These are phyloP conservation scores for Sternotherus odoratus DNA, from an alignment of 2,797 vertebrate genomes.

Conservation along the genomic window DNA sequence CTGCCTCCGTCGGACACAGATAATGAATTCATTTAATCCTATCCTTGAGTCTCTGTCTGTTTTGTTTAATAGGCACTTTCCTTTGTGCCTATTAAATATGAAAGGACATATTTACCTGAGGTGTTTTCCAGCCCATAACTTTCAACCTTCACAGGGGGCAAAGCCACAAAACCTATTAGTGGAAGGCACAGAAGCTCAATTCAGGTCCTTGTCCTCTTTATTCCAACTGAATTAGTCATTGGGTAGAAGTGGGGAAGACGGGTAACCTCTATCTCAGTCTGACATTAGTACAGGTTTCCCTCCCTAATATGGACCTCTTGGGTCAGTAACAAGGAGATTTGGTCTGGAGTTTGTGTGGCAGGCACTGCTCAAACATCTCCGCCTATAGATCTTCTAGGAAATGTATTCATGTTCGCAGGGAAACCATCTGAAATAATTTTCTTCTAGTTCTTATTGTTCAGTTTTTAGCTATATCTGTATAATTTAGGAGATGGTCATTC, in stretches of 20 bases:
- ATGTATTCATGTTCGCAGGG: neutral
- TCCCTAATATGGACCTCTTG: neutral
- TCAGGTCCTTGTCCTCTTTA: fast-evolving
- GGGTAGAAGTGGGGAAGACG: neutral
- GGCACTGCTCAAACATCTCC: neutral
- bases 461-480: neutral
- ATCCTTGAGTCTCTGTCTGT: constrained; percentile 30
- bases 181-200: neutral
- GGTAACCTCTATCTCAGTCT: neutral
- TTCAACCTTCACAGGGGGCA: constrained; percentile 9
- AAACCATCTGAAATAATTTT: neutral
- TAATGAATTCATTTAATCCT: constrained; percentile 32
- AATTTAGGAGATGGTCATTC: neutral
- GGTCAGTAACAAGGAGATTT: neutral
- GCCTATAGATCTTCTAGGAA: neutral
- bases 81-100: constrained; percentile 32
- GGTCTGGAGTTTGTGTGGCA: fast-evolving
- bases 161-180: neutral
- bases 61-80: neutral
- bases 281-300: fast-evolving
- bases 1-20: constrained; percentile 9
- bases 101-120: constrained; percentile 21
- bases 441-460: neutral
- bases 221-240: neutral
- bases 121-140: constrained; percentile 13